Evolutionary conservation across 2,113 vertebrate species (phyloP).

Genomic region (Pteruthius melanotis): DNA sequence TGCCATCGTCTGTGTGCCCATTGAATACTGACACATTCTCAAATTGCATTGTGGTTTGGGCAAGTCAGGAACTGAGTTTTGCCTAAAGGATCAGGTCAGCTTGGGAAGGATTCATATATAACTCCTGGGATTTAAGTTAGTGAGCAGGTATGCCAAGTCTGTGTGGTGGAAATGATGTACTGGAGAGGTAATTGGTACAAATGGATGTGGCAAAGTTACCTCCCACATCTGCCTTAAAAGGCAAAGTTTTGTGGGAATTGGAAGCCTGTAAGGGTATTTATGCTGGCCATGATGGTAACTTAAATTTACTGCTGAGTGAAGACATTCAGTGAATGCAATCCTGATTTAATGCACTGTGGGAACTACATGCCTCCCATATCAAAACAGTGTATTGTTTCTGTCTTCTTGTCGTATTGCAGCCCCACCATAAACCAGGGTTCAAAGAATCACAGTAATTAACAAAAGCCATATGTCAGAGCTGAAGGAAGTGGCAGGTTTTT

Average conservation of each 20-base stretch:
- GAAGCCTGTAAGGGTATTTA: neutral
- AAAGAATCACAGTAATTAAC: conserved; percentile 11
- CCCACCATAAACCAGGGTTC: neutral
- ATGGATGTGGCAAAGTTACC: neutral
- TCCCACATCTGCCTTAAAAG: neutral
- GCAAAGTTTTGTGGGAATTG: neutral
- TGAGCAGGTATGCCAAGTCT: neutral
- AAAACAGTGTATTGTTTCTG: neutral
- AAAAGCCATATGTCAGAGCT: neutral
- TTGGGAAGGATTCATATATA: neutral
- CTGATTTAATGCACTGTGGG: neutral
- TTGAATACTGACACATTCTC: conserved; percentile 13
- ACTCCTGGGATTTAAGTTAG: neutral
- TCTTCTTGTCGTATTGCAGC: neutral
- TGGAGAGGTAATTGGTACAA: neutral
- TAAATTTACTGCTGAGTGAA: neutral
- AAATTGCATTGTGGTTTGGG: neutral
- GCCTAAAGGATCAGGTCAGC: neutral
- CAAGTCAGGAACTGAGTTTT: neutral
- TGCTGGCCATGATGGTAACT: neutral
- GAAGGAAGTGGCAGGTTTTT: neutral
- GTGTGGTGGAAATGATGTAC: neutral
- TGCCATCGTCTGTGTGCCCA: neutral
- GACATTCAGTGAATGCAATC: neutral
- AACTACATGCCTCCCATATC: neutral